A percentile compares a stretch with the other conserved stretches of the same genome.
Evolutionary conservation across 2,797 vertebrate species (phyloP).

Genomic region (Manis javanica): DNA sequence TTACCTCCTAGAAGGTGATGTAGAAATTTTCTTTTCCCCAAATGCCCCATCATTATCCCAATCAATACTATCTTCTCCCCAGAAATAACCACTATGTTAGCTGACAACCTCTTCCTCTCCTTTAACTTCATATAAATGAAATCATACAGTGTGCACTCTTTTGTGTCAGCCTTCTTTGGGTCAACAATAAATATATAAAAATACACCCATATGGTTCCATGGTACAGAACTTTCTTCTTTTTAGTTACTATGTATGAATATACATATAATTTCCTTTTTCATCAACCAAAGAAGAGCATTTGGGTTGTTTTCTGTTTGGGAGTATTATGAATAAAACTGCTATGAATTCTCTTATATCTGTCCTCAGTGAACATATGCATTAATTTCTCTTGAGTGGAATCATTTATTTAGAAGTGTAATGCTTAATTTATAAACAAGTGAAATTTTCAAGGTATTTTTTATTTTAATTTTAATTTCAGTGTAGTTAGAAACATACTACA

Average conservation of each 20-base stretch:
- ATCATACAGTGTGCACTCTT: neutral
- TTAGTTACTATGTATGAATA: neutral
- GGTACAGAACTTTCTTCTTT: neutral
- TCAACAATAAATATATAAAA: neutral
- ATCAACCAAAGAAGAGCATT: neutral
- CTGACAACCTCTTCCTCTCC: neutral
- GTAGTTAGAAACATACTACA: neutral
- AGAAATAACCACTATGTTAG: conserved; percentile 12
- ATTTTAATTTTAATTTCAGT: neutral
- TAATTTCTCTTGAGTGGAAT: neutral
- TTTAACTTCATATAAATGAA: conserved; percentile 3
- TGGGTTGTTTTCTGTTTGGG: neutral
- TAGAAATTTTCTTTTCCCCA: neutral
- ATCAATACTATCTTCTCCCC: neutral
- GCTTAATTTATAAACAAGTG: conserved; percentile 15
- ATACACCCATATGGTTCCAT: neutral
- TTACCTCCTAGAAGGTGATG: neutral
- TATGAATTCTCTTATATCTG: neutral
- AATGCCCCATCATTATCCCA: neutral
- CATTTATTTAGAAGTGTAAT: neutral
- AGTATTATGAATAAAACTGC: neutral
- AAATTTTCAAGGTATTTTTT: neutral
- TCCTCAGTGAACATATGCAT: neutral
- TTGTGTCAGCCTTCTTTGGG: neutral
- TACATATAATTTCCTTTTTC: neutral